Percentiles rank a stretch among this genome's conserved stretches.
phyloP scores from a whole-genome alignment of 2,113 vertebrate species.

The Equus przewalskii region DNA sequence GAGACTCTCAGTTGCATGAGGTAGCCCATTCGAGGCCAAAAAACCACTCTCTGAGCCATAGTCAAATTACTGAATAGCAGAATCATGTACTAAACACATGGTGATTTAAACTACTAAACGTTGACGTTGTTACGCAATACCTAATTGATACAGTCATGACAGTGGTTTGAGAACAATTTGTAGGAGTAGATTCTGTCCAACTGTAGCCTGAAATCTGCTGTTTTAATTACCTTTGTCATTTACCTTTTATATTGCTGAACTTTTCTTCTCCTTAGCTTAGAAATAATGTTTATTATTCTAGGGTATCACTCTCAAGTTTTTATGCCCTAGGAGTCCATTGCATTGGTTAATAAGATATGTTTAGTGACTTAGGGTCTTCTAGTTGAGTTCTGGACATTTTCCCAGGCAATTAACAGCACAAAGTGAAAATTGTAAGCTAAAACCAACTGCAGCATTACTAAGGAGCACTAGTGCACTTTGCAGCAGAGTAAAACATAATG shows the following conservation, averaged over 20 bases:
- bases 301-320: not conserved
- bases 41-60: not conserved
- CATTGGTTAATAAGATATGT: not conserved
- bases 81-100: not conserved
- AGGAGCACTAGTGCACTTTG: not conserved
- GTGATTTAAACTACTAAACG: not conserved
- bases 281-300: not conserved
- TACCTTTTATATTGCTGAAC: not conserved
- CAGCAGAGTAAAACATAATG: not conserved
- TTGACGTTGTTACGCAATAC: not conserved
- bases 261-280: not conserved
- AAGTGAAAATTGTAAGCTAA: not conserved
- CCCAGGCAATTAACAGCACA: not conserved
- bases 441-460: not conserved
- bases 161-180: not conserved
- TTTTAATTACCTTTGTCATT: conserved; percentile 23
- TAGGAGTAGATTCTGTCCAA: not conserved
- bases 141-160: not conserved
- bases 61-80: not conserved
- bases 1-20: not conserved
- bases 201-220: not conserved
- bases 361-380: not conserved
- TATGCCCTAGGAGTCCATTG: not conserved
- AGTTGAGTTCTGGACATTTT: not conserved
- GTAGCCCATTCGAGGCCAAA: too few relatives aligned